Percentiles rank a stretch among this genome's conserved stretches.
These are phyloP conservation scores for Thinocorus orbignyianus DNA, from an alignment of 2,113 vertebrate species.

Conservation along the genomic window DNA sequence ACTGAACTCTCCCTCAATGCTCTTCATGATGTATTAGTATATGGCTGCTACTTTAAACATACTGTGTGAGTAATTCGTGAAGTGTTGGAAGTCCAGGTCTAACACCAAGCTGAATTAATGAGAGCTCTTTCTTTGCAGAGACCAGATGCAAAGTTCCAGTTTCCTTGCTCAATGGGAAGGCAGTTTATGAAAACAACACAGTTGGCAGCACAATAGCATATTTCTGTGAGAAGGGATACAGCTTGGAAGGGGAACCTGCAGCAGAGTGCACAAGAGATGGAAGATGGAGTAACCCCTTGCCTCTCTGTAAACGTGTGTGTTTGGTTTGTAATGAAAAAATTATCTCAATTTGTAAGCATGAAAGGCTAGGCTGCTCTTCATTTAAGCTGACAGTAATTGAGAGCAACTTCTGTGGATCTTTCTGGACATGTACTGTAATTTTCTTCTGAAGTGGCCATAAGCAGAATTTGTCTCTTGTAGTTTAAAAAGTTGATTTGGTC, in stretches of 20 bases:
- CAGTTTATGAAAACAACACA: constrained; percentile 79
- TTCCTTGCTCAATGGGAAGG: constrained; percentile 80
- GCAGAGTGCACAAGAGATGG: constrained; percentile 82
- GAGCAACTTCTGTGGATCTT: not conserved
- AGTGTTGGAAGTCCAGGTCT: not conserved
- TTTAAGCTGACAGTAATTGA: not conserved
- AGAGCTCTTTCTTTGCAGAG: constrained; percentile 66
- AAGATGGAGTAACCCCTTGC: constrained; percentile 85
- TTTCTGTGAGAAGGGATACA: constrained; percentile 86
- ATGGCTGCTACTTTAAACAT: not conserved
- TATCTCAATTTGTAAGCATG: not conserved
- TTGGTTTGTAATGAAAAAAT: constrained; percentile 22
- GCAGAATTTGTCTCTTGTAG: not conserved
- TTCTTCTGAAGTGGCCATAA: not conserved
- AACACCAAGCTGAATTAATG: constrained; percentile 2
- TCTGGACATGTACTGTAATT: not conserved
- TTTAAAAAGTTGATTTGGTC: not conserved
- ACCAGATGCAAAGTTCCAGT: constrained; percentile 79
- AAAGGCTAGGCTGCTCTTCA: not conserved
- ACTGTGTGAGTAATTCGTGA: not conserved
- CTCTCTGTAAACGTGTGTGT: constrained; percentile 90
- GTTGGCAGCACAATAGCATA: constrained; percentile 79
- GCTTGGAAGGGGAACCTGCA: constrained; percentile 79
- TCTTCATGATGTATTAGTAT: not conserved
- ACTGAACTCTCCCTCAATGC: not conserved